phyloP scores from a whole-genome alignment of 2,888 invertebrate genomes.

The Scaptodrosophila latifasciaeformis region DNA sequence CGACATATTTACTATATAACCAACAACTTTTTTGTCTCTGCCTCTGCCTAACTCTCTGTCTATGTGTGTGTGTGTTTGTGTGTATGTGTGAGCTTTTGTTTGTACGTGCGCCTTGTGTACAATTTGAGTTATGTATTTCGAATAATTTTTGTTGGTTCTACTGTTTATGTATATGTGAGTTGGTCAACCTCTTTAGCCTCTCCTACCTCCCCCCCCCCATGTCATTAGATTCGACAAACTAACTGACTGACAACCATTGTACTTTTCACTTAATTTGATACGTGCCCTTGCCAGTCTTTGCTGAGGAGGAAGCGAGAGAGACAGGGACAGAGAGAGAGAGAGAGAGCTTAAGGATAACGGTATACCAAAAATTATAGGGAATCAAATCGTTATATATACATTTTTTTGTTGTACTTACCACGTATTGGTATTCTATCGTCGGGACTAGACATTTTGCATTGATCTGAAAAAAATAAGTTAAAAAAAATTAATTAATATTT shows the following conservation, averaged over 20 bases:
- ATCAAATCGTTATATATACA: no score
- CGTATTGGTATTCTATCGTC: constrained; percentile 70
- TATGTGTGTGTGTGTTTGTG: constrained; percentile 8
- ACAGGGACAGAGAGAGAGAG: no score
- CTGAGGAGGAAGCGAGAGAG: no score
- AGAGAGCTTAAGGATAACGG: no score
- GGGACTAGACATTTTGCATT: constrained; percentile 71
- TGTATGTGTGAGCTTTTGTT: constrained; percentile 34
- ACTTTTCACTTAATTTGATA: no score
- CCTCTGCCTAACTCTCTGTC: background rate
- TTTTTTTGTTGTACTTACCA: constrained; percentile 53
- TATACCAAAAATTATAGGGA: no score
- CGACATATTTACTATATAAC: no score
- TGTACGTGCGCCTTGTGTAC: constrained; percentile 20
- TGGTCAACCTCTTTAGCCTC: background rate
- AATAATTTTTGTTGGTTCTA: no score
- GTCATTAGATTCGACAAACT: no score
- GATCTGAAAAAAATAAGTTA: constrained; percentile 30
- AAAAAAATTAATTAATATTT: background rate
- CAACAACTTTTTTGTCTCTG: no score
- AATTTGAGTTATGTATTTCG: constrained; percentile 39
- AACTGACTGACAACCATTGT: no score
- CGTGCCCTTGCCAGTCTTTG: no score
- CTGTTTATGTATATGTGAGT: background rate
- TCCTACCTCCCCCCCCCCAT: constrained; percentile 4